Base-by-base conservation (phyloP, 2,113 vertebrate species). In the Mystacornis crossleyi region DNA sequence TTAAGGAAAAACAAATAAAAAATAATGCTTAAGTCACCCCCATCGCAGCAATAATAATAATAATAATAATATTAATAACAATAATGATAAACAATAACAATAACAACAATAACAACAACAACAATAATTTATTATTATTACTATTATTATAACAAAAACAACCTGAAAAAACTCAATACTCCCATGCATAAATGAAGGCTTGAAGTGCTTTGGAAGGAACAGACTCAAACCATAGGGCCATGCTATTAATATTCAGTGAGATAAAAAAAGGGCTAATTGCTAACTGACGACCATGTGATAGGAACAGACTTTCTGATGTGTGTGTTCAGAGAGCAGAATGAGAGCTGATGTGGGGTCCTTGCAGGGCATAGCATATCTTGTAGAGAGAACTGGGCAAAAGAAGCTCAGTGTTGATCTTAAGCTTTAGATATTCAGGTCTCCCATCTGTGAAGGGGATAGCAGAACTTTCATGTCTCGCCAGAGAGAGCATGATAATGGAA, bases 111-210 rank as follows among this genome's bases (percentile, higher is more conserved):
- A n/a, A n/a, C n/a, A n/a, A n/a, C n/a, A n/a, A n/a, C n/a, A n/a
- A n/a, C n/a, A n/a, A n/a, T n/a, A n/a, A n/a, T n/a, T n/a, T n/a
- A n/a, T n/a, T n/a, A n/a, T n/a, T n/a, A n/a, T n/a, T n/a, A n/a
- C n/a, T n/a, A n/a, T n/a, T n/a, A n/a, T n/a, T n/a, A n/a, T n/a
- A n/a, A n/a, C 3, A 16, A 61, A 66, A 33, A 6, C 12, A 31
- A 8, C 17, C 17, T 1, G 3, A 75, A 18, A 4, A 51, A 54
- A 0, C 45, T 42, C 18, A 55, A 1, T 40, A 42, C 18, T 72
- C 12, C 15, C 6, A 3, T 5, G 8, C 43, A 70, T 70, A 50
- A 91, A 89, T 66, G 54, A 12, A 66, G 20, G 8, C 23, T 73
- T 93, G 33, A 81, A 47, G 50, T 84, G 8, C 25, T 81, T 75